These are phyloP conservation scores for Digitonthophagus gazella DNA, from an alignment of 2,888 invertebrate genomes.

Conservation along the genomic window DNA sequence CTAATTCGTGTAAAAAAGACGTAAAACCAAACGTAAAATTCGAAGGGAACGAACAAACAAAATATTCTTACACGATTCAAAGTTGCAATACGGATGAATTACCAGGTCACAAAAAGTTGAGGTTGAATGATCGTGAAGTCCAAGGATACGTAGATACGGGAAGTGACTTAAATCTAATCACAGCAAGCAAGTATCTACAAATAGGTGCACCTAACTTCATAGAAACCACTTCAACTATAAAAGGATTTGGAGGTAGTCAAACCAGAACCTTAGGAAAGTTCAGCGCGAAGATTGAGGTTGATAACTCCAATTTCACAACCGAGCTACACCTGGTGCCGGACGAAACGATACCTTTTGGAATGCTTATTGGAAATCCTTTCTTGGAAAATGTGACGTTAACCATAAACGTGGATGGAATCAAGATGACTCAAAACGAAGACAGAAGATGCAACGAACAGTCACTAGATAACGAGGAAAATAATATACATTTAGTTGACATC, in stretches of 20 bases:
- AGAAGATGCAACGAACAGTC: background rate
- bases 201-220: too few species aligned
- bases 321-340: slow-evolving; percentile 23
- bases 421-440: background rate
- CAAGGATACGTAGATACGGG: too few species aligned
- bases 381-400: slow-evolving; percentile 12
- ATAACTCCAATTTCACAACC: background rate
- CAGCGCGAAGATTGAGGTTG: background rate
- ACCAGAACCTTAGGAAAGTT: slow-evolving; percentile 22
- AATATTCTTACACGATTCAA: too few species aligned
- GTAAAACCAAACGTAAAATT: too few species aligned
- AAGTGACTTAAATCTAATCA: too few species aligned
- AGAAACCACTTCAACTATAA: slow-evolving; percentile 17
- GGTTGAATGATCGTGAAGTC: too few species aligned
- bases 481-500: background rate
- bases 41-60: too few species aligned
- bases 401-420: background rate
- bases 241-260: slow-evolving; percentile 17
- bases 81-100: too few species aligned
- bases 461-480: background rate
- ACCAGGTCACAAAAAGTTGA: too few species aligned
- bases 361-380: slow-evolving; percentile 22
- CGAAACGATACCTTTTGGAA: slow-evolving; percentile 8
- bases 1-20: too few species aligned
- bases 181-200: too few species aligned